Percentiles rank a stretch among this genome's conserved stretches.
These are phyloP conservation scores for Habroteleia sp. DNA, from an alignment of 2,888 invertebrate species.

Conservation along the genomic window DNA sequence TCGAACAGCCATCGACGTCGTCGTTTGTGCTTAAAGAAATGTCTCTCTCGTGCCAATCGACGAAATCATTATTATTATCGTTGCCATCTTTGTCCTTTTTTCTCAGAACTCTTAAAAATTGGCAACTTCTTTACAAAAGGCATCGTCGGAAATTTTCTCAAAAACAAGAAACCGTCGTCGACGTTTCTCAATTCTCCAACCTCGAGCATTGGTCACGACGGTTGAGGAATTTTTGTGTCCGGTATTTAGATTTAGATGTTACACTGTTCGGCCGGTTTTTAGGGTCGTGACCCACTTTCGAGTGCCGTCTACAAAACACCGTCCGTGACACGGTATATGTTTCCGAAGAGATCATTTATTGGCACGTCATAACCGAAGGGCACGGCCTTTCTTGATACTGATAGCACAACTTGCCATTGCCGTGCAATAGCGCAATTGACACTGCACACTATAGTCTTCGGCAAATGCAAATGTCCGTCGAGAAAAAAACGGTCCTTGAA, in stretches of 20 bases:
- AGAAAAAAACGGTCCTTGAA: slow-evolving; percentile 46
- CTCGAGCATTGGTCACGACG: slow-evolving; percentile 15
- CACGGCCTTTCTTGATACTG: slow-evolving; percentile 55
- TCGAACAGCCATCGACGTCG: too few relatives aligned
- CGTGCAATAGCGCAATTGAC: slow-evolving; percentile 50
- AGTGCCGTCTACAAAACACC: slow-evolving; percentile 46
- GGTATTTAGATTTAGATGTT: slow-evolving; percentile 33
- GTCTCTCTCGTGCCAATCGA: too few relatives aligned
- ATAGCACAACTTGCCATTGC: slow-evolving; percentile 52
- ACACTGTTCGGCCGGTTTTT: slow-evolving; percentile 27
- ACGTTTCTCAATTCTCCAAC: not conserved
- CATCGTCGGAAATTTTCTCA: too few relatives aligned
- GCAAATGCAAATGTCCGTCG: slow-evolving; percentile 18
- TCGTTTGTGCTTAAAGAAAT: too few relatives aligned
- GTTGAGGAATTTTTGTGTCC: slow-evolving; percentile 33
- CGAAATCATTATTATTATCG: too few relatives aligned
- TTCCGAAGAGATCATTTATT: slow-evolving; percentile 59
- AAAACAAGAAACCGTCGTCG: too few relatives aligned
- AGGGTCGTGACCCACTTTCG: slow-evolving; percentile 49
- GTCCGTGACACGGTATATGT: slow-evolving; percentile 58
- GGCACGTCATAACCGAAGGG: slow-evolving; percentile 59
- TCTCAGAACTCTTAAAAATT: too few relatives aligned
- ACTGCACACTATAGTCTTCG: slow-evolving; percentile 51
- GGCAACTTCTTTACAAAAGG: too few relatives aligned
- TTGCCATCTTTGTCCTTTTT: too few relatives aligned